Conservation (phyloP, 2,797 vertebrate genomes). For the Mus caroli region DNA sequence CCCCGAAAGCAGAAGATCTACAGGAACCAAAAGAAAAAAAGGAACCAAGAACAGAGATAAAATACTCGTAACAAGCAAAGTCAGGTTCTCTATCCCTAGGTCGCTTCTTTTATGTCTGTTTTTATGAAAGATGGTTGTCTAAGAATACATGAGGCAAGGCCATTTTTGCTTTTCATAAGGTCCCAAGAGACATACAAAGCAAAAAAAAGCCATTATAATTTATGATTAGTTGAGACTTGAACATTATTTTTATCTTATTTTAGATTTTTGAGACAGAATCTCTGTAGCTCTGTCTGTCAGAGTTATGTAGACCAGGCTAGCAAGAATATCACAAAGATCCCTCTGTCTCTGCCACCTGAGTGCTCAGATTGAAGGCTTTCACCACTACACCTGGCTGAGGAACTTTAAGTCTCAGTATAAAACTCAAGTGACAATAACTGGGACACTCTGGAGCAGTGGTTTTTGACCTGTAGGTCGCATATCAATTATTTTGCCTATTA, state of each 20-base stretch:
- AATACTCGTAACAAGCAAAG: slow-evolving; percentile 8
- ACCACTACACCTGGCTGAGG: background rate
- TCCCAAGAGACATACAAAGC: background rate
- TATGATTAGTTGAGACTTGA: slow-evolving; percentile 45
- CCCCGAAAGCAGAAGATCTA: background rate
- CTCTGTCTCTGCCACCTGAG: background rate
- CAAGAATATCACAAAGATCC: background rate
- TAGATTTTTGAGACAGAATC: background rate
- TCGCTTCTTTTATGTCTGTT: background rate
- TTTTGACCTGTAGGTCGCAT: background rate
- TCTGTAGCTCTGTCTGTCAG: background rate
- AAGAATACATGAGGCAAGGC: background rate
- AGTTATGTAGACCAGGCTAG: background rate
- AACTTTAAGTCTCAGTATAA: slow-evolving; percentile 21
- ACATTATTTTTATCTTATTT: background rate
- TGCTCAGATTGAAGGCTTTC: background rate
- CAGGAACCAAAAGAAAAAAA: slow-evolving; percentile 7
- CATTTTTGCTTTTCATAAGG: background rate
- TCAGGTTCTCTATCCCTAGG: background rate
- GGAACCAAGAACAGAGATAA: background rate
- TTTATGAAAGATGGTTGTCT: background rate
- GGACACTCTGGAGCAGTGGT: background rate
- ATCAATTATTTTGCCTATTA: background rate
- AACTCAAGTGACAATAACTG: background rate
- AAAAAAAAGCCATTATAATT: slow-evolving; percentile 19